Evolutionary conservation across 2,113 vertebrate species (phyloP).

Genomic region (Polypterus senegalus): DNA sequence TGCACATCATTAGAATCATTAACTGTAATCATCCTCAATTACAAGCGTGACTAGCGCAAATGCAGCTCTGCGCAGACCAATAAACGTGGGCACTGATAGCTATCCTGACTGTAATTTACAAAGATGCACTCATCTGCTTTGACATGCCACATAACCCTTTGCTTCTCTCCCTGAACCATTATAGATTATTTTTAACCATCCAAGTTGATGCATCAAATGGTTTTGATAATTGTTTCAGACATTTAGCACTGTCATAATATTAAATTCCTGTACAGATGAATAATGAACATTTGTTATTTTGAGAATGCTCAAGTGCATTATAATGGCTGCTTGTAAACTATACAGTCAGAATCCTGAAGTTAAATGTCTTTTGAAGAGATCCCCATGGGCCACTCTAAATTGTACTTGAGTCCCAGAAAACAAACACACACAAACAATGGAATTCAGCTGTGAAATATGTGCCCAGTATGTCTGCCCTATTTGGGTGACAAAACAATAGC

Average conservation of each 20-base stretch:
- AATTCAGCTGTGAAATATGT: too few species aligned
- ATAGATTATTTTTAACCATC: conserved; percentile 24
- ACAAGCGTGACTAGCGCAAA: conserved; percentile 40
- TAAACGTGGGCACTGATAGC: conserved; percentile 40
- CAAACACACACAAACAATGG: too few species aligned
- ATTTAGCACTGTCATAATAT: conserved; percentile 9
- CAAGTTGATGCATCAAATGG: conserved; percentile 15
- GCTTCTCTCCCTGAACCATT: conserved; percentile 12
- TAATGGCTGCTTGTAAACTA: conserved; percentile 3
- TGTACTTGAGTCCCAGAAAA: too few species aligned
- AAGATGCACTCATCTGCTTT: conserved; percentile 21
- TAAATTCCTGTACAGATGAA: conserved; percentile 11
- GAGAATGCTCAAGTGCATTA: neutral
- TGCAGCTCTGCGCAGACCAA: conserved; percentile 23
- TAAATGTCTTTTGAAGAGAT: neutral
- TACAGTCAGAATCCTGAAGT: neutral
- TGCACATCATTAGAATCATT: conserved; percentile 70
- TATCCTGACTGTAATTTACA: conserved; percentile 27
- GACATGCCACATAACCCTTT: conserved; percentile 10
- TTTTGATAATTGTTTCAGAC: neutral
- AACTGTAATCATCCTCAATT: conserved; percentile 69
- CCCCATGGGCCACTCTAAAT: neutral
- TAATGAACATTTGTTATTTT: conserved; percentile 13
- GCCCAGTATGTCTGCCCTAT: too few species aligned
- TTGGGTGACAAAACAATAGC: too few species aligned